phyloP scores from a whole-genome alignment of 1,140 invertebrate species.

The Octopus bimaculoides region DNA sequence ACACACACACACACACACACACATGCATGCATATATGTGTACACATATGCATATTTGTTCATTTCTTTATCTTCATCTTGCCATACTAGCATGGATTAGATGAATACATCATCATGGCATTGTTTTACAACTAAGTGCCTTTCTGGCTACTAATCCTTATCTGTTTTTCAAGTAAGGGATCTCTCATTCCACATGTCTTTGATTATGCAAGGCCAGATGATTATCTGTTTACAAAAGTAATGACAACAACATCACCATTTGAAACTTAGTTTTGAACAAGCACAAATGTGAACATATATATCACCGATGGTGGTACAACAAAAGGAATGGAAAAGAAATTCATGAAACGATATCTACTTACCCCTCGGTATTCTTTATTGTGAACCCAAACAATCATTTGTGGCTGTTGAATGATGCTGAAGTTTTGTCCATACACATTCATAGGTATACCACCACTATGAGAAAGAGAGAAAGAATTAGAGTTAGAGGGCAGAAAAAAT shows the following conservation, averaged over 20 bases:
- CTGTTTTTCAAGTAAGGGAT: too few species aligned
- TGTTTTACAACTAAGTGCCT: too few species aligned
- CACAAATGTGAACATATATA: background rate
- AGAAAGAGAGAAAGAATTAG: constrained; percentile 19
- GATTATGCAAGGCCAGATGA: too few species aligned
- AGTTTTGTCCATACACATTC: constrained; percentile 81
- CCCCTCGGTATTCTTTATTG: constrained; percentile 69
- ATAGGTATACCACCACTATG: constrained; percentile 85
- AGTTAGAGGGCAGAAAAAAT: too few species aligned
- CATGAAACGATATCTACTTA: constrained; percentile 55
- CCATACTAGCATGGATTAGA: too few species aligned
- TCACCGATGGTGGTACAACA: too few species aligned
- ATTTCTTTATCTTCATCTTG: background rate
- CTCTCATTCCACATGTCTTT: too few species aligned
- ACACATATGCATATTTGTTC: background rate
- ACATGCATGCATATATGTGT: background rate
- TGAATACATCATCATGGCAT: too few species aligned
- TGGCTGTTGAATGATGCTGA: constrained; percentile 84
- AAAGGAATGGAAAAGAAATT: background rate
- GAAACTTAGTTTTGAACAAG: background rate
- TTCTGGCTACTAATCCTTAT: too few species aligned
- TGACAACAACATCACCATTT: too few species aligned
- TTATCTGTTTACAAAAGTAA: too few species aligned
- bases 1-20: background rate
- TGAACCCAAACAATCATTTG: constrained; percentile 85